Percentiles rank a stretch among this genome's conserved stretches.
Conservation (phyloP, 2,888 invertebrate species). For the Dendrolimus pini region DNA sequence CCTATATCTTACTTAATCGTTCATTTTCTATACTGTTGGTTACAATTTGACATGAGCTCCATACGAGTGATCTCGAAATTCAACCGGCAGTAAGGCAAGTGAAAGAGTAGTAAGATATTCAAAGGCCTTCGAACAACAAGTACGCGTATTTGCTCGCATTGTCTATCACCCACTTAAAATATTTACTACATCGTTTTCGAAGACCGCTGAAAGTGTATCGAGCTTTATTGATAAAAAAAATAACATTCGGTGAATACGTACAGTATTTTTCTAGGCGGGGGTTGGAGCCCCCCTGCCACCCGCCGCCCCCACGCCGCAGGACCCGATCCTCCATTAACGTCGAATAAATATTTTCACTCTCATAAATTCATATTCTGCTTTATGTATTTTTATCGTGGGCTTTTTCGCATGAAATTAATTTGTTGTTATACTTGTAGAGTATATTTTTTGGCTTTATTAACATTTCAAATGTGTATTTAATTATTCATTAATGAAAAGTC, state of each 20-base stretch:
- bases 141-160: too few relatives aligned
- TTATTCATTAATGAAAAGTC: background rate
- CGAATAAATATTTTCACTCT: constrained; percentile 37
- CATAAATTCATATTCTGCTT: background rate
- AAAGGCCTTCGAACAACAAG: too few relatives aligned
- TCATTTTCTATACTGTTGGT: too few relatives aligned
- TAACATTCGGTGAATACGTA: background rate
- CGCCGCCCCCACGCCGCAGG: constrained; percentile 1
- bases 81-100: too few relatives aligned
- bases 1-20: too few relatives aligned
- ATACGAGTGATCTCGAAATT: too few relatives aligned
- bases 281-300: background rate
- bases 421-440: background rate
- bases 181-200: background rate
- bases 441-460: background rate
- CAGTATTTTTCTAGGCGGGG: background rate
- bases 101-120: too few relatives aligned
- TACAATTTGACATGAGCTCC: too few relatives aligned
- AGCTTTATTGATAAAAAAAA: background rate
- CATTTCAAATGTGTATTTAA: background rate
- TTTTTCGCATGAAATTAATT: background rate
- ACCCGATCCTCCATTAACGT: constrained; percentile 28
- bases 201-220: background rate
- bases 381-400: background rate
- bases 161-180: too few relatives aligned